These are phyloP conservation scores for Todus mexicanus DNA, from an alignment of 2,797 vertebrate species.

Conservation along the genomic window DNA sequence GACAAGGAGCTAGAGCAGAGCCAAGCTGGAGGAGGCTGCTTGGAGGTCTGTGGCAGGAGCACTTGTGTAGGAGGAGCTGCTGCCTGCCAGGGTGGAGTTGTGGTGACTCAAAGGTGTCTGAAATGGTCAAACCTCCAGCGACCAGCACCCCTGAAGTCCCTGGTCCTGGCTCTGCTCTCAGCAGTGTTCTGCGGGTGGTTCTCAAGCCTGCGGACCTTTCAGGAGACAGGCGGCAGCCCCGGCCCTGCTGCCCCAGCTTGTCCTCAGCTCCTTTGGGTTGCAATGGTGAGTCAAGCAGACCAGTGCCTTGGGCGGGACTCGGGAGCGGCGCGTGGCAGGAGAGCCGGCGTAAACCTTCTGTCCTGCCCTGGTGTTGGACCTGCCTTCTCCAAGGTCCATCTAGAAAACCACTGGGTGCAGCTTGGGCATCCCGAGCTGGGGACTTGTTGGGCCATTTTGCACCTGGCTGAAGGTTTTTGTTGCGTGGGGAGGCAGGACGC, in stretches of 20 bases:
- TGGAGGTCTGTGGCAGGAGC: neutral
- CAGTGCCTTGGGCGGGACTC: neutral
- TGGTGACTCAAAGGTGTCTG: neutral
- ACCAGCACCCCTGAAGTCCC: neutral
- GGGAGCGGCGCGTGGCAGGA: neutral
- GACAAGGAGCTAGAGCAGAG: no score
- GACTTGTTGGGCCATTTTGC: rapidly evolving
- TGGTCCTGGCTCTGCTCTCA: neutral
- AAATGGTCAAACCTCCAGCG: no score
- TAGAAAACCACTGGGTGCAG: neutral
- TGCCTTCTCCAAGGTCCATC: neutral
- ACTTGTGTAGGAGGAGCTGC: neutral
- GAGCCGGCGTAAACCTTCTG: neutral
- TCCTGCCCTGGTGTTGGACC: neutral
- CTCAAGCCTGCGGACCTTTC: neutral
- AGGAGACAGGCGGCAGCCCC: no score
- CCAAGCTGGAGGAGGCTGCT: neutral
- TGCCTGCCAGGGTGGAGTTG: neutral
- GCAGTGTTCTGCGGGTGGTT: neutral
- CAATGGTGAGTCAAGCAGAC: neutral
- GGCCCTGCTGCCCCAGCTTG: neutral
- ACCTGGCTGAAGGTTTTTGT: rapidly evolving
- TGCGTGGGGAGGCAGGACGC: neutral
- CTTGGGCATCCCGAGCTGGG: rapidly evolving
- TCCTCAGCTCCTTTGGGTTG: neutral